A percentile compares a stretch with the other conserved stretches of the same genome.
These are phyloP conservation scores for Myotis planiceps DNA, from an alignment of 2,797 vertebrate species.

Conservation along the genomic window DNA sequence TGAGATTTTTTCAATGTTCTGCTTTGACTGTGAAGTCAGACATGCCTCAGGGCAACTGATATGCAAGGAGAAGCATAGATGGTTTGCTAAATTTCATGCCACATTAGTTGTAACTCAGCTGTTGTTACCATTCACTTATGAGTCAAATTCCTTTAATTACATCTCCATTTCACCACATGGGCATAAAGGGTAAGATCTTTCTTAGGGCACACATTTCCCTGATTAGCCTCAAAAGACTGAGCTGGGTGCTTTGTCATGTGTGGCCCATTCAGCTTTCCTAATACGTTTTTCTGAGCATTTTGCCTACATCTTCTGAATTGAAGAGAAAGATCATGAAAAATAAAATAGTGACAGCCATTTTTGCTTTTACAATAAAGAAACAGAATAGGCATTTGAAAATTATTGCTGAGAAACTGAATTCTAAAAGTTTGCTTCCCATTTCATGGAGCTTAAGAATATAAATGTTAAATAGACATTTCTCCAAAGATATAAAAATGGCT, in stretches of 20 bases:
- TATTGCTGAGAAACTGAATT: background rate
- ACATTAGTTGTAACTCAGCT: slow-evolving; percentile 20
- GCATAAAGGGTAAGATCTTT: background rate
- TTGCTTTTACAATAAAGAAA: background rate
- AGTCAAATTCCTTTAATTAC: slow-evolving; percentile 49
- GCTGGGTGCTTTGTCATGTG: background rate
- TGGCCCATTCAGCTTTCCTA: background rate
- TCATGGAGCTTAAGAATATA: background rate
- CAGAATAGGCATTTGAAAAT: background rate
- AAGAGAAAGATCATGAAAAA: background rate
- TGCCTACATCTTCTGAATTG: background rate
- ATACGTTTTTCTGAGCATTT: background rate
- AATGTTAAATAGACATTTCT: background rate
- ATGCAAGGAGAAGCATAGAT: slow-evolving; percentile 17
- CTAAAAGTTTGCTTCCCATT: slow-evolving; percentile 2
- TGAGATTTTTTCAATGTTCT: background rate
- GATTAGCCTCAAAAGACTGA: background rate
- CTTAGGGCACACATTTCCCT: slow-evolving; percentile 13
- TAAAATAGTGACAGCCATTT: background rate
- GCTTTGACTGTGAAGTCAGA: background rate
- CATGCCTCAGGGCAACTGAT: slow-evolving; percentile 8
- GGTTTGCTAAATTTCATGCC: slow-evolving; percentile 36
- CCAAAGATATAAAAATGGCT: background rate
- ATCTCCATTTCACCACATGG: slow-evolving; percentile 25
- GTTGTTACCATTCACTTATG: slow-evolving; percentile 10